Evolutionary conservation across 2,113 vertebrate species (phyloP).

Genomic region (Pantherophis guttatus): DNA sequence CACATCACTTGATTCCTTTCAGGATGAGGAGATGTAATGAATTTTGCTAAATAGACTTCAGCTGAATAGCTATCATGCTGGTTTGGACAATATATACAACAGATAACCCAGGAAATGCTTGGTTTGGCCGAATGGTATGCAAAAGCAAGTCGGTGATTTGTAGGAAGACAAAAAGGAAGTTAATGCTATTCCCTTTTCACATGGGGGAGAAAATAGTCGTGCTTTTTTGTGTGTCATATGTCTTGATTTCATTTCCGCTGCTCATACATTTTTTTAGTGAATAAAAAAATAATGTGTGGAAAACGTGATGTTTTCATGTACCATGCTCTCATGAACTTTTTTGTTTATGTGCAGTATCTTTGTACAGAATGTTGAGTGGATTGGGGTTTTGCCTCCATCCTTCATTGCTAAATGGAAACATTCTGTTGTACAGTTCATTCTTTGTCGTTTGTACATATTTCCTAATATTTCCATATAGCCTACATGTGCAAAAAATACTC

Average conservation of each 20-base stretch:
- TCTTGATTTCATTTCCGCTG: slow-evolving; percentile 12
- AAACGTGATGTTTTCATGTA: slow-evolving; percentile 7
- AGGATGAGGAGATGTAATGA: not conserved
- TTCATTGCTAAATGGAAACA: slow-evolving; percentile 41
- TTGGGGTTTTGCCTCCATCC: slow-evolving; percentile 1
- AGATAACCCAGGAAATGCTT: not conserved
- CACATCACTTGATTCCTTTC: not conserved
- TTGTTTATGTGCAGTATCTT: slow-evolving; percentile 31
- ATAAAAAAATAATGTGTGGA: not conserved
- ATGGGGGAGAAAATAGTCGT: not conserved
- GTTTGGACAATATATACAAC: not conserved
- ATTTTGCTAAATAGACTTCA: not conserved
- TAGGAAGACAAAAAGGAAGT: not conserved
- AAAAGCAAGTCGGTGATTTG: not conserved
- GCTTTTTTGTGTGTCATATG: not conserved
- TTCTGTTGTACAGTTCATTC: slow-evolving; percentile 46
- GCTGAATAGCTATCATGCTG: not conserved
- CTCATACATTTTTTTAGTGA: not conserved
- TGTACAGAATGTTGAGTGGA: not conserved
- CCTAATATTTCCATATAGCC: slow-evolving; percentile 50
- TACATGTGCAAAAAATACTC: slow-evolving; percentile 51
- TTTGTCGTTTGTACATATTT: slow-evolving; percentile 60
- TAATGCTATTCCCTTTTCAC: not conserved
- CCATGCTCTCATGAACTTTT: slow-evolving; percentile 26
- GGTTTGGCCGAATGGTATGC: slow-evolving; percentile 12